Percentiles rank a stretch among this genome's conserved stretches.
These are phyloP conservation scores for Conomelus anceps DNA, from an alignment of 2,888 invertebrate genomes.

Conservation along the genomic window DNA sequence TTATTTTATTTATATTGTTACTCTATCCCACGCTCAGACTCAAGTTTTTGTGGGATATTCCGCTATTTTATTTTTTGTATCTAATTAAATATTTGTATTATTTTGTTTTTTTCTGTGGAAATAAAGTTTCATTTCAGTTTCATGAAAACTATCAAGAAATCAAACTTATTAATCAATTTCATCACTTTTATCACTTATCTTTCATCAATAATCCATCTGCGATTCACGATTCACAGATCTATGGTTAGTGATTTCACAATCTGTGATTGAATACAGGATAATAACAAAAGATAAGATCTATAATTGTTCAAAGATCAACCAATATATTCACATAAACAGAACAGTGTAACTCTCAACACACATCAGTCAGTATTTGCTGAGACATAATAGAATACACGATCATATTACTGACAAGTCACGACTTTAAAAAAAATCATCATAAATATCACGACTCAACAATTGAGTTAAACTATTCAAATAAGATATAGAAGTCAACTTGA, in stretches of 20 bases:
- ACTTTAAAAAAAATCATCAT: neutral
- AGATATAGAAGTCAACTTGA: neutral
- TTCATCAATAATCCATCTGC: neutral
- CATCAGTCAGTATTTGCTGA: neutral
- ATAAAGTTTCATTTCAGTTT: no score
- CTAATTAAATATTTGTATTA: no score
- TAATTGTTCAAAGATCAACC: neutral
- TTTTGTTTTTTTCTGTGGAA: no score
- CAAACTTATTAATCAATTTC: neutral
- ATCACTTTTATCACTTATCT: neutral
- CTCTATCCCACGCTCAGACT: neutral
- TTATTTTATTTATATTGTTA: no score
- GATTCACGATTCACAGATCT: no score
- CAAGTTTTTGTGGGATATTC: no score
- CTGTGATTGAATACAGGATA: no score
- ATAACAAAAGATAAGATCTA: neutral
- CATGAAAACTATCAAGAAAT: no score
- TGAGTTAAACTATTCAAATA: neutral
- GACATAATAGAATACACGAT: neutral
- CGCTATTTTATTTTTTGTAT: no score
- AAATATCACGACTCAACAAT: neutral
- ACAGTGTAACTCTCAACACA: neutral
- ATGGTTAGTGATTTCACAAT: no score
- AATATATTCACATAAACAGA: no score
- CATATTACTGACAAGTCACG: neutral